Percentiles rank a stretch among this genome's conserved stretches.
These are phyloP conservation scores for Scaptomyza pallida DNA, from an alignment of 1,140 invertebrate genomes.

Conservation along the genomic window DNA sequence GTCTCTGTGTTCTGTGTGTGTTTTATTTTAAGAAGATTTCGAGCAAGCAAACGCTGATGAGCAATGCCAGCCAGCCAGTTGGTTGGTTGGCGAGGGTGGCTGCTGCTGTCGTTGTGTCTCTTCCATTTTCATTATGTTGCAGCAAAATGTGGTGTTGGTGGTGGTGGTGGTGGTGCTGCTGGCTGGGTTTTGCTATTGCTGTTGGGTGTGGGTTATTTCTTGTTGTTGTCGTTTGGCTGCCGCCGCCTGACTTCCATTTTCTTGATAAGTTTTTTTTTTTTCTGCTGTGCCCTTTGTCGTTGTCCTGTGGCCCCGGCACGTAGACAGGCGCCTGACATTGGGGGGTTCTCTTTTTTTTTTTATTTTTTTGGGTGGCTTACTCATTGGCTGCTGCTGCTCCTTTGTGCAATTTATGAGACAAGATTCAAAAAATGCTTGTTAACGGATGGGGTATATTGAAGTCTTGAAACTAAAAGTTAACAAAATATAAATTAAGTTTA, in stretches of 20 bases:
- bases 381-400: slow-evolving; percentile 40
- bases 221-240: slow-evolving; percentile 35
- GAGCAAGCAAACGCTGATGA: slow-evolving; percentile 62
- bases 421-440: slow-evolving; percentile 16
- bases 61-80: slow-evolving; percentile 65
- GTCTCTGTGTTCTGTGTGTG: slow-evolving; percentile 38
- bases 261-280: slow-evolving; percentile 70
- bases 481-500: too few relatives aligned
- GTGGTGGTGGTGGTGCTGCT: slow-evolving; percentile 6
- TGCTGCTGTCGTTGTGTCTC: slow-evolving; percentile 19
- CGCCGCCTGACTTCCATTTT: slow-evolving; percentile 71
- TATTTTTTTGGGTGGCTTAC: not conserved
- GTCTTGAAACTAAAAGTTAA: not conserved
- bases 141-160: slow-evolving; percentile 11
- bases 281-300: slow-evolving; percentile 53
- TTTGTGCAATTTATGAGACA: slow-evolving; percentile 45
- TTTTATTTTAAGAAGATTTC: slow-evolving; percentile 81
- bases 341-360: not conserved
- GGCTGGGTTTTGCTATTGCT: slow-evolving; percentile 7
- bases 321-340: slow-evolving; percentile 51
- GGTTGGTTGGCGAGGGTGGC: slow-evolving; percentile 41
- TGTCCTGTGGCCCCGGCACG: slow-evolving; percentile 42
- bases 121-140: slow-evolving; percentile 36
- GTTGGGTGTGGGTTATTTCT: slow-evolving; percentile 21
- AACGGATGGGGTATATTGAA: slow-evolving; percentile 3